These are phyloP conservation scores for Micrastur ruficollis DNA, from an alignment of 2,797 vertebrate genomes.

Conservation along the genomic window DNA sequence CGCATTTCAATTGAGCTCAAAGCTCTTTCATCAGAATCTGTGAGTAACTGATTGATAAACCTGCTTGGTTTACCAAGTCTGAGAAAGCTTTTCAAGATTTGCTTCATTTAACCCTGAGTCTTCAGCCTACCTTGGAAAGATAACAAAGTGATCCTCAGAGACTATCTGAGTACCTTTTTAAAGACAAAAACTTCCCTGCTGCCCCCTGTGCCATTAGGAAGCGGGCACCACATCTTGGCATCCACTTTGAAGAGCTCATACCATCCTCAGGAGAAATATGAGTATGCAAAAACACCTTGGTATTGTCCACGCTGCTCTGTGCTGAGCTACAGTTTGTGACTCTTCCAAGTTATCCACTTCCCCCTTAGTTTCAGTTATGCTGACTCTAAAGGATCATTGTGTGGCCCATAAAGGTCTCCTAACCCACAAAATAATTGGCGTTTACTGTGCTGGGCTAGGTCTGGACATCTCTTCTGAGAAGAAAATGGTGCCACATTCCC, in stretches of 20 bases:
- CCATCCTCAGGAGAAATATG: not conserved
- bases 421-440: not conserved
- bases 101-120: not conserved
- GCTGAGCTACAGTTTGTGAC: not conserved
- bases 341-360: not conserved
- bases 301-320: not conserved
- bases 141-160: not conserved
- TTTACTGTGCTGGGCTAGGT: not conserved
- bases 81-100: not conserved
- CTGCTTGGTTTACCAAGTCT: not conserved
- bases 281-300: not conserved
- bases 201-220: not conserved
- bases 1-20: not conserved
- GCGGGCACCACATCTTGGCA: not conserved
- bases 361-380: accelerated
- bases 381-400: not conserved
- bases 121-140: not conserved
- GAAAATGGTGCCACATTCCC: accelerated
- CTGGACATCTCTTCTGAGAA: not conserved
- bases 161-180: not conserved
- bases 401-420: not conserved
- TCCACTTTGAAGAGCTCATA: not conserved
- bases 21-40: not conserved
- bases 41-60: not conserved
- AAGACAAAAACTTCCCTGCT: not conserved